These are phyloP conservation scores for Bradysia coprophila DNA, from an alignment of 1,140 invertebrate genomes.

Conservation along the genomic window DNA sequence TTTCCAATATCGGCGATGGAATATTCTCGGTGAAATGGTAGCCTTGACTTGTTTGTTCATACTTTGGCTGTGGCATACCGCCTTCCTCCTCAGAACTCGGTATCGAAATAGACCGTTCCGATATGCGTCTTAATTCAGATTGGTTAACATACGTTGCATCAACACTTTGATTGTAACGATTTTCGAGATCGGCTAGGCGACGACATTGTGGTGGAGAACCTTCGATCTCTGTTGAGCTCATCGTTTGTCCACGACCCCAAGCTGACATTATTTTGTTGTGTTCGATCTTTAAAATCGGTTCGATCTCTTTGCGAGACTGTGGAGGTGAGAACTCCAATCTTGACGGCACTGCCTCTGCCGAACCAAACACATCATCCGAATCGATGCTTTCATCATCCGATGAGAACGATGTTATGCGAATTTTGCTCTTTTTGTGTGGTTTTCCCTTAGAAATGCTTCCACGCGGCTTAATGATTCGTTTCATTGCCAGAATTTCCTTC, in stretches of 20 bases:
- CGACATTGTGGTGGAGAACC: slow-evolving; percentile 45
- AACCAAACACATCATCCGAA: slow-evolving; percentile 50
- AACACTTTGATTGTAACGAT: slow-evolving; percentile 35
- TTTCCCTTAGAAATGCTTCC: neutral
- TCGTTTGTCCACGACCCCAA: slow-evolving; percentile 46
- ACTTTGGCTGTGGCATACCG: slow-evolving; percentile 19
- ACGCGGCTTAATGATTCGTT: slow-evolving; percentile 1
- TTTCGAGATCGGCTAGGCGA: slow-evolving; percentile 33
- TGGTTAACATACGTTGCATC: slow-evolving; percentile 34
- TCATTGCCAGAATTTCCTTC: neutral
- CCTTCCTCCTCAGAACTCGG: slow-evolving; percentile 47
- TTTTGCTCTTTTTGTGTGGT: slow-evolving; percentile 31
- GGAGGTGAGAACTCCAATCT: slow-evolving; percentile 47
- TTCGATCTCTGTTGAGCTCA: slow-evolving; percentile 52
- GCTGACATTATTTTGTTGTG: slow-evolving; percentile 42
- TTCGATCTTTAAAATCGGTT: slow-evolving; percentile 44
- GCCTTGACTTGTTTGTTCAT: slow-evolving; percentile 29
- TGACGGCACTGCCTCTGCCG: slow-evolving; percentile 43
- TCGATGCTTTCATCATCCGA: slow-evolving; percentile 50
- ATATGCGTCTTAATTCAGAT: slow-evolving; percentile 40
- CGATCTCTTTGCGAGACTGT: slow-evolving; percentile 47
- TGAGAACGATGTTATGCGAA: slow-evolving; percentile 46
- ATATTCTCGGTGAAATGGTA: slow-evolving; percentile 36
- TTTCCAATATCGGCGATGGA: slow-evolving; percentile 34
- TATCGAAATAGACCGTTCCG: slow-evolving; percentile 46